These are phyloP conservation scores for Gibbula magus DNA, from an alignment of 2,888 invertebrate species.

Conservation along the genomic window DNA sequence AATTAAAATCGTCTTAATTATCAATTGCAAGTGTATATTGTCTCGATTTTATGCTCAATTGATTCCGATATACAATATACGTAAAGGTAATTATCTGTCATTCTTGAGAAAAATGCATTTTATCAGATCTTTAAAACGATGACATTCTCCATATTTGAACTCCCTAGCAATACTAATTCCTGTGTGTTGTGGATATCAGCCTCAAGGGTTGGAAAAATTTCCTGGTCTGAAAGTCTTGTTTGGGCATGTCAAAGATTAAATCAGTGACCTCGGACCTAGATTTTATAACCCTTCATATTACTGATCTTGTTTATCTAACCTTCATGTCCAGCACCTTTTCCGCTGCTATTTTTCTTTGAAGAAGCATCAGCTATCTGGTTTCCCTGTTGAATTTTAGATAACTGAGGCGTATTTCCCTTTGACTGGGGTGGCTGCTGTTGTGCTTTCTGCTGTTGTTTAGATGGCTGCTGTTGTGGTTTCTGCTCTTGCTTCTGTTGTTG, in stretches of 20 bases:
- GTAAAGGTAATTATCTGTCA: too few species aligned
- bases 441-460: constrained; percentile 7
- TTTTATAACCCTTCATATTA: not conserved
- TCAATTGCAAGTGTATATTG: too few species aligned
- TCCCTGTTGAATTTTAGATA: not conserved
- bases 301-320: not conserved
- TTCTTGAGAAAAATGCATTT: too few species aligned
- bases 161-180: too few species aligned
- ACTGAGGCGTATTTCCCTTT: not conserved
- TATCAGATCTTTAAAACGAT: too few species aligned
- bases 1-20: too few species aligned
- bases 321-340: not conserved
- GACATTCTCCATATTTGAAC: too few species aligned
- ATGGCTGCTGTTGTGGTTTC: not conserved
- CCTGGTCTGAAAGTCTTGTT: not conserved
- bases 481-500: not conserved
- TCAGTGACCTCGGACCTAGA: not conserved
- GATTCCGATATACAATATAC: too few species aligned
- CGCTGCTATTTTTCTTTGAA: not conserved
- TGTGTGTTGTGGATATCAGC: too few species aligned
- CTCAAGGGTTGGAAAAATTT: too few species aligned
- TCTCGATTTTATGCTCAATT: too few species aligned
- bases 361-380: not conserved
- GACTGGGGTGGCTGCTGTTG: not conserved
- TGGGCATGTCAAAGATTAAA: not conserved